These are phyloP conservation scores for Zaprionus lachaisei DNA, from an alignment of 1,140 invertebrate species.

Conservation along the genomic window DNA sequence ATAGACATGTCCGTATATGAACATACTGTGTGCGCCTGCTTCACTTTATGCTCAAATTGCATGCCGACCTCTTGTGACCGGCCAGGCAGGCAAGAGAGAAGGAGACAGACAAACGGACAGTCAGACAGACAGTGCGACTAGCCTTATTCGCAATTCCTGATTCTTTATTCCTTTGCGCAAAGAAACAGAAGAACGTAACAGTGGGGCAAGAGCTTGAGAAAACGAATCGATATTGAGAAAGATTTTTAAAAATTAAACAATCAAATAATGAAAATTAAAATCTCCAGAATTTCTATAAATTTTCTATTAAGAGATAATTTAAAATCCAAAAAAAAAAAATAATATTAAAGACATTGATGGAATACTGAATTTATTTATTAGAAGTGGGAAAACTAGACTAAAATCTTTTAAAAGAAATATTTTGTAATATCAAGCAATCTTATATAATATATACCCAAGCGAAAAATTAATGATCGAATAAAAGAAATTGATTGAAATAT, in stretches of 20 bases:
- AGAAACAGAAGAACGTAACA: slow-evolving; percentile 22
- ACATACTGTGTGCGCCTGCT: slow-evolving; percentile 14
- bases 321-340: too few relatives aligned
- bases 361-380: too few relatives aligned
- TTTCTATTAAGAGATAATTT: too few relatives aligned
- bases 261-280: neutral
- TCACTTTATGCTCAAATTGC: slow-evolving; percentile 60
- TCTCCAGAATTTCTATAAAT: too few relatives aligned
- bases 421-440: too few relatives aligned
- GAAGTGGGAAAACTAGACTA: too few relatives aligned
- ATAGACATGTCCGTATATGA: slow-evolving; percentile 14
- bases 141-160: slow-evolving; percentile 11
- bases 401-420: too few relatives aligned
- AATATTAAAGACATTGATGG: too few relatives aligned
- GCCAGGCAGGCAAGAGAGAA: slow-evolving; percentile 1
- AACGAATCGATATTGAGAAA: neutral
- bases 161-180: slow-evolving; percentile 26
- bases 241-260: neutral
- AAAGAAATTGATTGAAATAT: neutral
- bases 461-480: neutral
- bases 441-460: neutral
- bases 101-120: neutral
- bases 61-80: slow-evolving; percentile 61
- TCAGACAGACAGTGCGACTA: slow-evolving; percentile 12
- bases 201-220: slow-evolving; percentile 7